phyloP scores from a whole-genome alignment of 53 echinoderm and acorn worm genomes.

The Zoroaster sp. region DNA sequence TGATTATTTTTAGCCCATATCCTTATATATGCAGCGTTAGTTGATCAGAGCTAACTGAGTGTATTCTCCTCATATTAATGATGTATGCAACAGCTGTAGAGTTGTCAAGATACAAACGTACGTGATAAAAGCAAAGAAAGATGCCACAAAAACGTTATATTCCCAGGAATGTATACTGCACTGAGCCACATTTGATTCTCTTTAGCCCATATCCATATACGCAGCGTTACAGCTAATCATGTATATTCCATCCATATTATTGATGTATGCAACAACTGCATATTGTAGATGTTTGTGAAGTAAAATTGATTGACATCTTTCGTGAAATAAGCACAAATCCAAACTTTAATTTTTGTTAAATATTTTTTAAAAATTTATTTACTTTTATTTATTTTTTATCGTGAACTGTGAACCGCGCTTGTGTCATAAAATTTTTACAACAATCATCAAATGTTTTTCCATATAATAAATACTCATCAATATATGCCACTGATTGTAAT shows the following conservation, averaged over 20 bases:
- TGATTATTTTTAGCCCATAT: conserved; percentile 30
- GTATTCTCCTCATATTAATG: conserved; percentile 58
- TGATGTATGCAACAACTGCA: conserved; percentile 52
- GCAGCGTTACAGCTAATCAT: neutral
- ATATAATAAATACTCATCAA: too few relatives aligned
- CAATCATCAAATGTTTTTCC: too few relatives aligned
- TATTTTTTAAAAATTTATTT: too few relatives aligned
- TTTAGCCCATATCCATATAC: conserved; percentile 51
- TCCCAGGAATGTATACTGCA: conserved; percentile 46
- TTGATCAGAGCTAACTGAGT: conserved; percentile 21
- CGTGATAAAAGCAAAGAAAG: too few relatives aligned
- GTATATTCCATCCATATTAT: conserved; percentile 61
- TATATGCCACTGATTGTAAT: too few relatives aligned
- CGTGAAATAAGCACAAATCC: too few relatives aligned
- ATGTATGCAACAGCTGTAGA: conserved; percentile 55
- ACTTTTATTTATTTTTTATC: too few relatives aligned
- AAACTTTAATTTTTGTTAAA: too few relatives aligned
- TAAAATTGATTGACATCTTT: too few relatives aligned
- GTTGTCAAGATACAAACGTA: conserved; percentile 33
- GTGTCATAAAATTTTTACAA: too few relatives aligned
- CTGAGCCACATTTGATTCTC: conserved; percentile 49
- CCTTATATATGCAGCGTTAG: conserved; percentile 43
- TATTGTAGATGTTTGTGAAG: conserved; percentile 31
- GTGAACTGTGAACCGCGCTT: too few relatives aligned
- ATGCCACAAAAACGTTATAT: conserved; percentile 40